Base-by-base conservation (phyloP, 1,140 invertebrate genomes). In the Grapholita molesta region DNA sequence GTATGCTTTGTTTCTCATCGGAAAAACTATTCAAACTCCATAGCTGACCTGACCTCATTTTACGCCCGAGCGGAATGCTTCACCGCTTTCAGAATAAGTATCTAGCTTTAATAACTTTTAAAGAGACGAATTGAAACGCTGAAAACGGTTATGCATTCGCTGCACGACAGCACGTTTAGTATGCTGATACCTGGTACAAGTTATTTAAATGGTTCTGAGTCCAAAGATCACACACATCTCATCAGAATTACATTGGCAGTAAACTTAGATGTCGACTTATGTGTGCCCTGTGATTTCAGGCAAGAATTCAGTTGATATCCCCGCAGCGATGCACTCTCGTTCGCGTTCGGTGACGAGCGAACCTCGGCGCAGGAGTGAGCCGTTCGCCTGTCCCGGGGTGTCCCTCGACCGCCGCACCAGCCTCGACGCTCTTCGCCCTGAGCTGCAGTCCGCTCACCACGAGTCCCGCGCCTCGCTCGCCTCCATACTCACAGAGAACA, bases 261-360 rank as follows among this genome's bases (percentile, higher is more conserved):
- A 48, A 48, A 48, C 18, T n/a, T 15, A 3, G 12, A 28, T 61
- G 24, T 28, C 42, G 15, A 61, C 55, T 61, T 35, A 65, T 24
- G 64, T 24, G 33, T 18, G 12, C 5, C 35, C n/a, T 67, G 28
- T 21, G 15, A 70, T 84, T 85, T 55, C 85, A 92, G 90, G 88
- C 90, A 89, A 82, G 90, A 88, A 89, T 92, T 84, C 86, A 92
- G 92, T 90, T 92, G 92, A 92, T 92, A 92, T 77, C 79, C 76
- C 78, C 76, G 81, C 68, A 71, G 73, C 76, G 74, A 90, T 87
- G 84, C 85, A 80, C 71, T 88, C 80, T 64, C 86, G 83, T 64
- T 75, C 83, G 67, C 83, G 82, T 71, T 89, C 86, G 57, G 82
- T 77, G 42, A 84, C 85, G 67, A 81, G 85, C 57, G 86, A 91